Conservation (phyloP, 2,797 vertebrate genomes). For the Coregonus sp. region DNA sequence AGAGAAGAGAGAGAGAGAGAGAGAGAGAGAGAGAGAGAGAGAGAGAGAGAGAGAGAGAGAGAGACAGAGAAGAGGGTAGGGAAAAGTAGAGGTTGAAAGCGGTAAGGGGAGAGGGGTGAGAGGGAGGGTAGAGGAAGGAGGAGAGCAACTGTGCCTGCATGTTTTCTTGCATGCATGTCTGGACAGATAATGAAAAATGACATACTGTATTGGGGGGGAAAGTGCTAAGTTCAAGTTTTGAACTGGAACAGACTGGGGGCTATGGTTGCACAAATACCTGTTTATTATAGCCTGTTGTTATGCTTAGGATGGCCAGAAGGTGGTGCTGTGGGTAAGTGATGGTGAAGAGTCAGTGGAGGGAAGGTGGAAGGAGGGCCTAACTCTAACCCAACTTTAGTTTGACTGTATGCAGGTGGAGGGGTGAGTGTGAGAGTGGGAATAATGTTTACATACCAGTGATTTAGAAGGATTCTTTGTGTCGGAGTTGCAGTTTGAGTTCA, state of each 20-base stretch:
- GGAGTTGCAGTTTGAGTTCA: not conserved
- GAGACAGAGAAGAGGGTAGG: not conserved
- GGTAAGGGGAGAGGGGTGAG: not conserved
- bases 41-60: not conserved
- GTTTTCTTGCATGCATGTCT: conserved; percentile 17
- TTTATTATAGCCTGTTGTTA: conserved; percentile 16
- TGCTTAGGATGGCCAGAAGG: conserved; percentile 62
- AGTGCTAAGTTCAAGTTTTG: conserved; percentile 16
- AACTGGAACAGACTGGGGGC: conserved; percentile 11
- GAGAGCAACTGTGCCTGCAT: not conserved
- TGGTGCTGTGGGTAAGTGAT: conserved; percentile 57
- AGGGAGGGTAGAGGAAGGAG: conserved; percentile 18
- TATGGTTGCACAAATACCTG: conserved; percentile 23
- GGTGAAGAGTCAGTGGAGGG: not conserved
- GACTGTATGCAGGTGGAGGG: conserved; percentile 1
- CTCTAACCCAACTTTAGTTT: conserved; percentile 49
- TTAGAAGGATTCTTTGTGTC: not conserved
- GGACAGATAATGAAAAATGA: conserved; percentile 36
- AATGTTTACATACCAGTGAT: not conserved
- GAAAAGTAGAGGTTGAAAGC: conserved; percentile 12
- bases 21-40: not conserved
- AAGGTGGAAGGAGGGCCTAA: conserved; percentile 10
- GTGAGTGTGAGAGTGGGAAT: not conserved
- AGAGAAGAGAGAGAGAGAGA: conserved; percentile 20
- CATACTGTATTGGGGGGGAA: conserved; percentile 4